These are phyloP conservation scores for Ictidomys tridecemlineatus DNA, from an alignment of 2,113 vertebrate species.

Conservation along the genomic window DNA sequence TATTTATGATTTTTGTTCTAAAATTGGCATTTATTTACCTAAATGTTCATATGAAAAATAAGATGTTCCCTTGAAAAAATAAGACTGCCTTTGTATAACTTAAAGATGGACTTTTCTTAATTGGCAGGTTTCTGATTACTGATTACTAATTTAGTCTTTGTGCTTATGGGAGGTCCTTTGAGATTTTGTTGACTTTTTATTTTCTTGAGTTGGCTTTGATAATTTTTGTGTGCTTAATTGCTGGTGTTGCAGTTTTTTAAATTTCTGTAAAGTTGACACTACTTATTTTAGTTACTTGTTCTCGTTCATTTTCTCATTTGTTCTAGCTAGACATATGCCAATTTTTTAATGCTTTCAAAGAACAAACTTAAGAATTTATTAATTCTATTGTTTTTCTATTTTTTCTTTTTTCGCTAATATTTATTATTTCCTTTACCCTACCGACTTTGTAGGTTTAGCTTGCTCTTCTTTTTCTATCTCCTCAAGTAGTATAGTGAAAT, in stretches of 20 bases:
- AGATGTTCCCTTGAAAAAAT: neutral
- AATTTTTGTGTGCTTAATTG: neutral
- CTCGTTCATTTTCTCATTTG: neutral
- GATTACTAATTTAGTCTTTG: neutral
- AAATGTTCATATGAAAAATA: neutral
- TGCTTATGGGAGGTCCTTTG: neutral
- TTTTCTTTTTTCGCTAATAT: neutral
- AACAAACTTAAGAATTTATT: neutral
- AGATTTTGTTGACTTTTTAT: neutral
- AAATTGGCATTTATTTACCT: neutral
- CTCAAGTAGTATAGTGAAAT: neutral
- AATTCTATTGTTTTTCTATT: neutral
- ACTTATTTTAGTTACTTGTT: neutral
- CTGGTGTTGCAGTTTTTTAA: neutral
- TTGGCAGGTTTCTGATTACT: neutral
- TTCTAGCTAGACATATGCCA: no score
- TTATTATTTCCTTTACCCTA: neutral
- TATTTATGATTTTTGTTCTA: neutral
- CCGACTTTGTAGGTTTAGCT: neutral
- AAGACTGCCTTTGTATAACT: neutral
- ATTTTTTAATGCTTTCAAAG: neutral
- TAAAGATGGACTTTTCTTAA: neutral
- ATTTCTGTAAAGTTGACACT: neutral
- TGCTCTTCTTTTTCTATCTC: neutral
- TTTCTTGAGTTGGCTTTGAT: neutral